Evolutionary conservation across 2,113 vertebrate genomes (phyloP).

Genomic region (Glaucomys volans): DNA sequence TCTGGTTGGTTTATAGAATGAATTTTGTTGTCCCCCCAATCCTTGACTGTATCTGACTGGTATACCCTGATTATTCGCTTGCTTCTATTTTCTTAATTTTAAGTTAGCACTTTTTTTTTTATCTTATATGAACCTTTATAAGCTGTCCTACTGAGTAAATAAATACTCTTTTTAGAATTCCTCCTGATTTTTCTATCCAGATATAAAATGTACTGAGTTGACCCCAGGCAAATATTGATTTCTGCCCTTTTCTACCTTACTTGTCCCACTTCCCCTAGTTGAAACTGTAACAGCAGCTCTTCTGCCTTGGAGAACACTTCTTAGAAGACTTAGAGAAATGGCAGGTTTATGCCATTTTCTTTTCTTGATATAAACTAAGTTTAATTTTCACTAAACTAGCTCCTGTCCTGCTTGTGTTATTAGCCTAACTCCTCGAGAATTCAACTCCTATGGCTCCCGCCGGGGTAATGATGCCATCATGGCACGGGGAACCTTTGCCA

Average conservation of each 20-base stretch:
- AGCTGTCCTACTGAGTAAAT: not conserved
- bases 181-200: not conserved
- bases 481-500: constrained; percentile 97
- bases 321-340: not conserved
- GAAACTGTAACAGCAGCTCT: not conserved
- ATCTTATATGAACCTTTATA: not conserved
- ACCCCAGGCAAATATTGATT: not conserved
- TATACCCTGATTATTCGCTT: not conserved
- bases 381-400: not conserved
- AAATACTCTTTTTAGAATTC: not conserved
- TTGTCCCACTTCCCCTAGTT: not conserved
- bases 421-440: constrained; percentile 94
- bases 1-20: not conserved
- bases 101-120: not conserved
- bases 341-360: not conserved
- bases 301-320: not conserved
- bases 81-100: not conserved
- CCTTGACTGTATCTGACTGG: not conserved
- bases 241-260: not conserved
- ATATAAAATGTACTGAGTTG: not conserved
- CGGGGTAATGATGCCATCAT: constrained; percentile 98
- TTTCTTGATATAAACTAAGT: not conserved
- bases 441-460: constrained; percentile 98
- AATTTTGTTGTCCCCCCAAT: not conserved
- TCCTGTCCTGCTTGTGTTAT: constrained; percentile 7